These are phyloP conservation scores for Okamejei kenojei DNA, from an alignment of 2,797 vertebrate genomes.

Conservation along the genomic window DNA sequence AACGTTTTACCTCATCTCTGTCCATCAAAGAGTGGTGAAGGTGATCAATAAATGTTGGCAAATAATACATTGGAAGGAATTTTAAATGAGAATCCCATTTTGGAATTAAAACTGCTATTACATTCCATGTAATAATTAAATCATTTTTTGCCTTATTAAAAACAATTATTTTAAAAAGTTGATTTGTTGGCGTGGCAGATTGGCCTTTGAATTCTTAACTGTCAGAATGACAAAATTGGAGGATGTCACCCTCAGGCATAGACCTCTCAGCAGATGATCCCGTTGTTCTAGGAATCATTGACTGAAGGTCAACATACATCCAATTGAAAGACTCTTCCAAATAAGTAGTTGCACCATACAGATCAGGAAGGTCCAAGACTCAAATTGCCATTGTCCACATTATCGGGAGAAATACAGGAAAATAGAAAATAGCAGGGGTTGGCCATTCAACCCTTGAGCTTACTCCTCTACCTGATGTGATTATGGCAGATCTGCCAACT, in stretches of 20 bases:
- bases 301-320: neutral
- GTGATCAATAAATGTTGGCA: neutral
- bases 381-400: neutral
- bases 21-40: too few species aligned
- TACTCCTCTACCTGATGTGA: too few species aligned
- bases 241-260: neutral
- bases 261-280: neutral
- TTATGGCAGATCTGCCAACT: too few species aligned
- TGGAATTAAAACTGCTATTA: neutral
- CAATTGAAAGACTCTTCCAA: neutral
- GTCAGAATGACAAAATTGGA: neutral
- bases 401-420: neutral
- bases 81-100: neutral
- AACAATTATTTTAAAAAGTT: neutral
- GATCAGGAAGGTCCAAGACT: neutral
- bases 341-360: neutral
- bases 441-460: too few species aligned
- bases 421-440: too few species aligned
- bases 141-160: neutral
- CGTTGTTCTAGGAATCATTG: neutral
- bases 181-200: neutral
- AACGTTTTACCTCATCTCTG: too few species aligned
- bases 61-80: too few species aligned
- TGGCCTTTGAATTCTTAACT: neutral
- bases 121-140: neutral